Conservation (phyloP, 1,140 invertebrate species). For the Bombus superbus region DNA sequence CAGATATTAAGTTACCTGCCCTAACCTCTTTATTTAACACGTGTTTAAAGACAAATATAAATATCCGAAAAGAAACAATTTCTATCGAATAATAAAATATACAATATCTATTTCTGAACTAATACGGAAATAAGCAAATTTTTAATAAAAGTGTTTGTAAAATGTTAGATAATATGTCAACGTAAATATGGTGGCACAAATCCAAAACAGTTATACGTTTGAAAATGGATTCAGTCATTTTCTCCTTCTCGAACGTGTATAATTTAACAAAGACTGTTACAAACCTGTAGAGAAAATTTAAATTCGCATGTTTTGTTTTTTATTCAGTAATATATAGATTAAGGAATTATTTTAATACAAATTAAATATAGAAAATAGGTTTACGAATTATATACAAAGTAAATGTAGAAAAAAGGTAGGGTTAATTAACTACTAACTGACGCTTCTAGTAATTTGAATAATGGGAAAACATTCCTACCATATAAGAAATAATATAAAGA, state of each 20-base stretch:
- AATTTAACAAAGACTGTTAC: background rate
- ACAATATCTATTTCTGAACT: background rate
- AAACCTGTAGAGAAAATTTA: background rate
- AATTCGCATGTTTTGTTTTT: background rate
- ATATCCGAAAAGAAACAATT: background rate
- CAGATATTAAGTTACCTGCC: background rate
- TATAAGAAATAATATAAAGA: background rate
- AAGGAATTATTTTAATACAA: background rate
- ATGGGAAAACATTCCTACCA: conserved; percentile 14
- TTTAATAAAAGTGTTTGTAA: background rate
- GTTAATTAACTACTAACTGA: background rate
- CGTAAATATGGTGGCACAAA: conserved; percentile 33
- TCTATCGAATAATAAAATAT: background rate
- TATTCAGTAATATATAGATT: background rate
- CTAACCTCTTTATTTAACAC: conserved; percentile 41
- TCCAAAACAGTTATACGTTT: conserved; percentile 21
- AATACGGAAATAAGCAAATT: background rate
- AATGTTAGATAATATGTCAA: conserved; percentile 34
- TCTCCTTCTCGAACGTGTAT: background rate
- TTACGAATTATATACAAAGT: background rate
- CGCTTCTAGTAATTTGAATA: background rate
- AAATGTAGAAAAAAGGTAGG: background rate
- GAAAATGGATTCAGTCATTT: background rate
- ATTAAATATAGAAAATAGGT: background rate
- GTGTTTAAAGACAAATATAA: conserved; percentile 8